phyloP scores from a whole-genome alignment of 2,888 invertebrate species.

The Drosophila limbata region DNA sequence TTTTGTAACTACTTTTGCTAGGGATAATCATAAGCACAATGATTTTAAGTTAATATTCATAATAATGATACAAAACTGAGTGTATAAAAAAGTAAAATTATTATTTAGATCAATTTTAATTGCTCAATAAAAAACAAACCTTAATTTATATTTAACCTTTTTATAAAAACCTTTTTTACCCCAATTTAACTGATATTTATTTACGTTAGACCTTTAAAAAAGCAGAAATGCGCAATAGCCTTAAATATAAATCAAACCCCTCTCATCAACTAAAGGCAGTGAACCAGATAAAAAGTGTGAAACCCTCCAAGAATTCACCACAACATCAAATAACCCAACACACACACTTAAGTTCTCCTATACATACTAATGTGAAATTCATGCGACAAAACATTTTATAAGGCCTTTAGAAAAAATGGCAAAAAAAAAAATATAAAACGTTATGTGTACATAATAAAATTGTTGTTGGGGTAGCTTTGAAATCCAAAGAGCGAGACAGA shows the following conservation, averaged over 20 bases:
- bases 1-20: conserved; percentile 1
- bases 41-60: background rate
- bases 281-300: conserved; percentile 40
- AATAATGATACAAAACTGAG: background rate
- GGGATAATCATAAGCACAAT: background rate
- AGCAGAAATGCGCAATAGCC: conserved; percentile 60
- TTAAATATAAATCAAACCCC: conserved; percentile 56
- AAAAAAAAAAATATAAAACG: conserved; percentile 47
- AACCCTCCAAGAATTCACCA: conserved; percentile 57
- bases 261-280: conserved; percentile 1
- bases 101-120: background rate
- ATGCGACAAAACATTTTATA: conserved; percentile 46
- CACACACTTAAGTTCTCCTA: conserved; percentile 11
- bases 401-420: conserved; percentile 19
- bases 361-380: conserved; percentile 34
- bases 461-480: conserved; percentile 68
- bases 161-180: background rate
- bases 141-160: background rate
- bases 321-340: conserved; percentile 51
- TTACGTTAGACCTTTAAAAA: conserved; percentile 10
- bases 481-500: conserved; percentile 38
- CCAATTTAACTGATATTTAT: conserved; percentile 33
- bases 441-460: conserved; percentile 52
- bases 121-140: background rate
- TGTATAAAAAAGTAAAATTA: background rate